Evolutionary conservation across 2,113 vertebrate species (phyloP), one percentile per base, ranked within the genome.

Genomic region (Psittacula cyanocephala): DNA sequence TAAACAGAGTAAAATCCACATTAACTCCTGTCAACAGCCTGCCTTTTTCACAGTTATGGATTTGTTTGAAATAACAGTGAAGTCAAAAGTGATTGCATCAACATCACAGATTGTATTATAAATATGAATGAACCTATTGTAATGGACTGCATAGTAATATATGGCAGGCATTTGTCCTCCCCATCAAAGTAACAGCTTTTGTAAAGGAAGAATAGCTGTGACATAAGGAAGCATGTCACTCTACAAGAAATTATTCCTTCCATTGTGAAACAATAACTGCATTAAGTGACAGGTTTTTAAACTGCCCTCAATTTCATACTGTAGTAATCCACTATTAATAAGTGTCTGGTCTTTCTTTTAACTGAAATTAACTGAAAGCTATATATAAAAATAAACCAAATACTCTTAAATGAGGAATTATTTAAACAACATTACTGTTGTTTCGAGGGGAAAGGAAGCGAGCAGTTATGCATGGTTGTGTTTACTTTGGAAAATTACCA

Each of bases 1-100:
- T 98, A 98, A 98, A 97, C 97, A 97, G 97, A 86, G 93, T 97
- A 97, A 98, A 98, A 97, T 96, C 96, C 93, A 94, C 97, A 98
- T 98, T 98, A 98, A 97, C 97, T 98, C 97, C 96, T 98, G 98
- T 98, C 98, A 98, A 94, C 97, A 98, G 97, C 95, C 88, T 97
- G 94, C 96, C 93, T 98, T 98, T 98, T 97, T 97, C 97, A 98
- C 97, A 95, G 96, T 98, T 98, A 97, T 97, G 95, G 97, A 98
- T 98, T 98, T 97, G 96, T 98, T 97, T 98, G 97, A 98, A 98
- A 97, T 97, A 98, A 96, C 97, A 95, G 91, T 95, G 95, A 97
- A 96, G 95, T 96, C 96, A 96, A 90, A 97, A 97, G 88, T 93
- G 97, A 98, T 98, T 97, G 86, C 96, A 95, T 95, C 81, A 91